Evolutionary conservation across 2,888 invertebrate species (phyloP).

Genomic region (Poecilus cupreus): DNA sequence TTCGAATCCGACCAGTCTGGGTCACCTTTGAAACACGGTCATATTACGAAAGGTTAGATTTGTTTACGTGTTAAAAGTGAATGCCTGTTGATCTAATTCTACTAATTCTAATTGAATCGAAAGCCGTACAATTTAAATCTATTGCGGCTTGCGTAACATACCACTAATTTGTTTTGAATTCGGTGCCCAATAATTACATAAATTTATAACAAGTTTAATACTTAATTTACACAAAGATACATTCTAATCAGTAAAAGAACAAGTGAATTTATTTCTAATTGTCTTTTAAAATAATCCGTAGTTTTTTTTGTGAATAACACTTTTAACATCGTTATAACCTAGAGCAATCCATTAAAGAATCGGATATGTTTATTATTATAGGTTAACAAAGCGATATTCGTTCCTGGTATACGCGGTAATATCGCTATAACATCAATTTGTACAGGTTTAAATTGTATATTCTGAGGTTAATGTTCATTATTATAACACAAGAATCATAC

Average conservation of each 20-base stretch:
- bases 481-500: too few relatives aligned
- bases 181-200: slow-evolving; percentile 28
- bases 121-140: neutral
- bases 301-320: too few relatives aligned
- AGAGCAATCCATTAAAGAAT: too few relatives aligned
- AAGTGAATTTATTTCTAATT: too few relatives aligned
- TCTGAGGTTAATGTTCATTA: too few relatives aligned
- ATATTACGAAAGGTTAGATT: slow-evolving; percentile 29
- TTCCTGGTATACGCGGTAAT: too few relatives aligned
- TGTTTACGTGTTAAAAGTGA: neutral
- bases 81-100: slow-evolving; percentile 25
- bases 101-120: neutral
- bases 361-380: too few relatives aligned
- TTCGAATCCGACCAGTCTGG: slow-evolving; percentile 22
- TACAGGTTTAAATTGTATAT: too few relatives aligned
- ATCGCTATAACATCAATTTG: too few relatives aligned
- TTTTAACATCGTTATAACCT: too few relatives aligned
- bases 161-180: slow-evolving; percentile 17
- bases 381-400: too few relatives aligned
- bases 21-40: slow-evolving; percentile 22
- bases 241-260: neutral
- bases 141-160: slow-evolving; percentile 52
- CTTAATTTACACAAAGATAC: slow-evolving; percentile 25
- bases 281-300: too few relatives aligned
- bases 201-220: neutral